Evolutionary conservation across 92 coral and sea anemone genomes (phyloP).

Genomic region (Galaxea fascicularis): DNA sequence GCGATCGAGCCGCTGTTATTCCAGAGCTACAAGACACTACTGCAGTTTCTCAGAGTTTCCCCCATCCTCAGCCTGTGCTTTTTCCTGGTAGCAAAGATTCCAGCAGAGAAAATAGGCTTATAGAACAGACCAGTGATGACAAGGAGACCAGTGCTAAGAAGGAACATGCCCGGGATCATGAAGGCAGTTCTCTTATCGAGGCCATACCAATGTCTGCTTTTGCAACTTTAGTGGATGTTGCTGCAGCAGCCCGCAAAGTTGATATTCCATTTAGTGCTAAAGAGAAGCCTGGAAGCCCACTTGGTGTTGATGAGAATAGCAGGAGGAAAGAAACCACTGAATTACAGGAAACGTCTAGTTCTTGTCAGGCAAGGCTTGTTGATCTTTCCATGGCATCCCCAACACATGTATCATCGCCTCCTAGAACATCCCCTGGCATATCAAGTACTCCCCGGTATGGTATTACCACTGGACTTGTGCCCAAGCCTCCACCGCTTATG

Average conservation of each 20-base stretch:
- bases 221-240: conserved; percentile 81
- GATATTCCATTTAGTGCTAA: conserved; percentile 59
- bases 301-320: neutral
- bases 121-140: conserved; percentile 12
- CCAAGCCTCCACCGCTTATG: conserved; percentile 95
- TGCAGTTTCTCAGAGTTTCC: conserved; percentile 40
- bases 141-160: conserved; percentile 8
- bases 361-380: neutral
- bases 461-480: conserved; percentile 90
- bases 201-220: conserved; percentile 55
- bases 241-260: conserved; percentile 79
- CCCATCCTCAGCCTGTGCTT: conserved; percentile 60
- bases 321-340: neutral
- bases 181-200: conserved; percentile 6
- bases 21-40: conserved; percentile 67
- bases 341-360: neutral
- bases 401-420: conserved; percentile 24
- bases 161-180: conserved; percentile 19
- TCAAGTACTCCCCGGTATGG: conserved; percentile 84
- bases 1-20: conserved; percentile 80
- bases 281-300: conserved; percentile 24
- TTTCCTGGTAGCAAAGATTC: conserved; percentile 9
- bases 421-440: conserved; percentile 42
- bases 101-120: conserved; percentile 7
- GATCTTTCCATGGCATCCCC: conserved; percentile 16